Evolutionary conservation across 2,113 vertebrate genomes (phyloP).

Genomic region (Tapirus terrestris): DNA sequence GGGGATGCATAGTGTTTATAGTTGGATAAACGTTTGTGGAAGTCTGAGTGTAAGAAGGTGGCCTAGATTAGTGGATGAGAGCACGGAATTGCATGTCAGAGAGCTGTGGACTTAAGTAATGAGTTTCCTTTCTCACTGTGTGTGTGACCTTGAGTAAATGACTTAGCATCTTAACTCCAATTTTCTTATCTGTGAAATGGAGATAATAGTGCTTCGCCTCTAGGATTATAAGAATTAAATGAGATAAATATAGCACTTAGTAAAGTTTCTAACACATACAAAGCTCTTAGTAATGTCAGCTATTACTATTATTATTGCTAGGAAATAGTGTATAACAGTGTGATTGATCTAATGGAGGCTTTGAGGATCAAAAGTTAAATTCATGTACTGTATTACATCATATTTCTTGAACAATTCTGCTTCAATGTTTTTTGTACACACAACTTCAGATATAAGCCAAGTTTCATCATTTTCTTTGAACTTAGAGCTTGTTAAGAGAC

Average conservation of each 20-base stretch:
- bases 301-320: neutral
- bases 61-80: neutral
- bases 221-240: constrained; percentile 1
- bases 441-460: neutral
- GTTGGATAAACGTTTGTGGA: constrained; percentile 10
- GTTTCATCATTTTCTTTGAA: neutral
- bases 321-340: neutral
- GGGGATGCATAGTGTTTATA: neutral
- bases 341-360: neutral
- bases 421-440: neutral
- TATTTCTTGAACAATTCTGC: neutral
- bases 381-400: neutral
- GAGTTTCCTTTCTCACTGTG: neutral
- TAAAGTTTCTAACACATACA: neutral
- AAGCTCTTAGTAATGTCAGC: neutral
- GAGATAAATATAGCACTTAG: neutral
- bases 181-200: constrained; percentile 23
- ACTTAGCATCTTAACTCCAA: neutral
- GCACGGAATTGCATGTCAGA: neutral
- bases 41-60: neutral
- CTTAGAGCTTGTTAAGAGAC: neutral
- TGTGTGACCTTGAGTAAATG: neutral
- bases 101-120: neutral
- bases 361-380: neutral
- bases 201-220: neutral